Conservation (phyloP, 2,888 invertebrate genomes). For the Caenorhabditis macrosperma region DNA sequence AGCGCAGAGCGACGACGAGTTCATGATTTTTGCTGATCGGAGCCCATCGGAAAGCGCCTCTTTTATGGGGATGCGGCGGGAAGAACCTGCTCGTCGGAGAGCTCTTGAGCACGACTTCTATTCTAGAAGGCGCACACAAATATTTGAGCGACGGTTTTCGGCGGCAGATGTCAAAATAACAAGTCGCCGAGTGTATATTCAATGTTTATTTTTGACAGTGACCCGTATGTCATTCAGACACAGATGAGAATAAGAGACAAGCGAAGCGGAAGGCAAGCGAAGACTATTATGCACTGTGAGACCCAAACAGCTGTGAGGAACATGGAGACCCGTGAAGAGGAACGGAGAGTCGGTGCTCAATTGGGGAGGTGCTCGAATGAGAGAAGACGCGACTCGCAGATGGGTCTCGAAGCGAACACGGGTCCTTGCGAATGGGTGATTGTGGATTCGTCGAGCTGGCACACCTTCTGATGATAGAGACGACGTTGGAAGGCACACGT, state of each 20-base stretch:
- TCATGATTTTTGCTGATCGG: slow-evolving; percentile 19
- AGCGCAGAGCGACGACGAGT: slow-evolving; percentile 19
- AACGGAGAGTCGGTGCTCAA: not conserved
- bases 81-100: slow-evolving; percentile 41
- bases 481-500: slow-evolving; percentile 39
- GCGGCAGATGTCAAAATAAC: slow-evolving; percentile 44
- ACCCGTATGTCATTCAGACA: slow-evolving; percentile 36
- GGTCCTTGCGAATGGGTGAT: slow-evolving; percentile 31
- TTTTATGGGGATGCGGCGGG: slow-evolving; percentile 26
- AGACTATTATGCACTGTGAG: slow-evolving; percentile 7
- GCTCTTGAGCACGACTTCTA: slow-evolving; percentile 55
- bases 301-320: slow-evolving; percentile 5
- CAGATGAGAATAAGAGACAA: slow-evolving; percentile 20
- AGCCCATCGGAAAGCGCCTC: not conserved
- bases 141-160: slow-evolving; percentile 42
- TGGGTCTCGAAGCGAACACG: slow-evolving; percentile 21
- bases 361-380: slow-evolving; percentile 37
- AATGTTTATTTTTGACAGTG: slow-evolving; percentile 36
- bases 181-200: slow-evolving; percentile 39
- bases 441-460: slow-evolving; percentile 39
- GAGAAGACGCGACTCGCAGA: slow-evolving; percentile 20
- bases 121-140: slow-evolving; percentile 43
- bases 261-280: slow-evolving; percentile 21
- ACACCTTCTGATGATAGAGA: slow-evolving; percentile 41
- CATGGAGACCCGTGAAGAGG: slow-evolving; percentile 6